A percentile compares a stretch with the other conserved stretches of the same genome.
phyloP scores from a whole-genome alignment of 2,113 vertebrate genomes.

The Synodontis membranacea region DNA sequence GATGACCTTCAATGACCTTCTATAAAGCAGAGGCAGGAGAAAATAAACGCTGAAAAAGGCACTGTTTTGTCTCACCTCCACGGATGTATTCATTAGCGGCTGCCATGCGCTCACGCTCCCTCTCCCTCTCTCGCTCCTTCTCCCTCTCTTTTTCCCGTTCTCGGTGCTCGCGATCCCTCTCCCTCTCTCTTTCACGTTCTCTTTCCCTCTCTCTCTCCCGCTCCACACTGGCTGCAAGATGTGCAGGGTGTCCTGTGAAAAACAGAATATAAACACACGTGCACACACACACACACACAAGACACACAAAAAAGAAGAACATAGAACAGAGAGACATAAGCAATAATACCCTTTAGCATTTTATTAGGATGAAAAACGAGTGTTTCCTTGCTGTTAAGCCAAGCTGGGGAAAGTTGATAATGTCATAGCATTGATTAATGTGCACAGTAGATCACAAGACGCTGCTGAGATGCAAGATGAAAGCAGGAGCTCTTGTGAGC shows the following conservation, averaged over 20 bases:
- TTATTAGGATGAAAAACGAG: background rate
- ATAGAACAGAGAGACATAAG: constrained; percentile 11
- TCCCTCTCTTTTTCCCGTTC: constrained; percentile 63
- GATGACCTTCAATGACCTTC: background rate
- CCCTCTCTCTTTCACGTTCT: constrained; percentile 66
- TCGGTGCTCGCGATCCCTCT: constrained; percentile 40
- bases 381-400: constrained; percentile 4
- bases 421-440: constrained; percentile 1
- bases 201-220: constrained; percentile 80
- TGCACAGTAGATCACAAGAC: background rate
- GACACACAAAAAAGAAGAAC: constrained; percentile 47
- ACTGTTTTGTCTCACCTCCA: constrained; percentile 56
- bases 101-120: constrained; percentile 56
- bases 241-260: constrained; percentile 82
- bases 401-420: constrained; percentile 17
- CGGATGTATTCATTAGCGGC: constrained; percentile 69
- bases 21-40: background rate
- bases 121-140: constrained; percentile 63
- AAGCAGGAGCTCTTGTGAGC: background rate
- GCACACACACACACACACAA: constrained; percentile 35
- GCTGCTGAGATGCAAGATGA: constrained; percentile 13
- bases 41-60: background rate
- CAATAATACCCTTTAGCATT: background rate
- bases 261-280: constrained; percentile 43
- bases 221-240: constrained; percentile 80